Evolutionary conservation across 2,797 vertebrate genomes (phyloP), one percentile per base, ranked within the genome.

Genomic region (Enteromius argenteus): DNA sequence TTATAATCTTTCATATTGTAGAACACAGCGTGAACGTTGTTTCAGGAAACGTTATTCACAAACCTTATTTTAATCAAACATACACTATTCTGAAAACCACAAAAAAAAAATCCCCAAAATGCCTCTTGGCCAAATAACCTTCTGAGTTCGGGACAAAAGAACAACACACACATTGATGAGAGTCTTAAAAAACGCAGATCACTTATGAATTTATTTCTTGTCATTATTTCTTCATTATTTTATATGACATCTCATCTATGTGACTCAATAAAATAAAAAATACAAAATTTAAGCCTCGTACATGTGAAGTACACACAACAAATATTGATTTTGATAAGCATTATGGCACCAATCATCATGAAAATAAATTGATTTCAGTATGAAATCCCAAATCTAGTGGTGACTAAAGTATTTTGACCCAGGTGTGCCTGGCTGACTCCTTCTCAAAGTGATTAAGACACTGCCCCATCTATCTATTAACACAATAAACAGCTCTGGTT

Each of bases 391-490:
- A 51, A 51, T 13, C n/a, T 46, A 60, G 23, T 46, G n/a, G 23
- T 1, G 23, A 71, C 27, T 44, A 4, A 68, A 68, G 42, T 51
- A 5, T 74, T 53, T 30, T 30, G 27, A 73, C 14, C 68, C 39
- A 42, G 10, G 39, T 69, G 46, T 51, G 71, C 46, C 4, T 51
- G 15, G 49, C 46, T 53, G 11, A 27, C 23, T 60, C 35, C 51
- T 76, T n/a, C 19, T 76, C 27, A 14, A 53, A 62, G 2, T 37
- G 32, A 76, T 75, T 79, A 62, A 85, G 21, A 62, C 46, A 8
- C 27, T n/a, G 3, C 30, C 62, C 39, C 21, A 51, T 67, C 17
- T 32, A 64, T 35, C 51, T 42, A 10, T 32, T 71, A 71, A 30
- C 62, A 44, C 15, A 58, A 27, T 10, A 23, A 74, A 35, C 30